These are phyloP conservation scores for Labeo rohita DNA, from an alignment of 2,113 vertebrate genomes.

Conservation along the genomic window DNA sequence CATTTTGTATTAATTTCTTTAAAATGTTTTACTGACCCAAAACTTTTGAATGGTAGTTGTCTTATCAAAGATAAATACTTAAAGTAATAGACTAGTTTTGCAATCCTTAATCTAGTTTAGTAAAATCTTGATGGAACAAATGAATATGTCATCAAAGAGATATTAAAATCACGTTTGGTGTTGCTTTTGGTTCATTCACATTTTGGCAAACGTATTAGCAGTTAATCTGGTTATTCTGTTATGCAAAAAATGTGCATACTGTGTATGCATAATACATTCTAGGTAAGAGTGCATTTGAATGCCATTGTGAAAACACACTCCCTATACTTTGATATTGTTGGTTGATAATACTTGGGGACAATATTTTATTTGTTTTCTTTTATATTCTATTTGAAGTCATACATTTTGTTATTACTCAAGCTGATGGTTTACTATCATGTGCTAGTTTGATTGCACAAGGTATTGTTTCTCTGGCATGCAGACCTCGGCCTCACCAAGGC, in stretches of 20 bases:
- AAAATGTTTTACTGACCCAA: neutral
- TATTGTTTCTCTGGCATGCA: neutral
- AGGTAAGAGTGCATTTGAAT: neutral
- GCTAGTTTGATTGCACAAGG: neutral
- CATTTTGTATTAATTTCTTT: no score
- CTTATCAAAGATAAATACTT: neutral
- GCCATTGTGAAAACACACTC: neutral
- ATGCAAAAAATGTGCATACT: neutral
- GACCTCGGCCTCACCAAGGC: neutral
- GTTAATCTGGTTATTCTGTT: neutral
- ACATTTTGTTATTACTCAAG: neutral
- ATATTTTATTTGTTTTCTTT: neutral
- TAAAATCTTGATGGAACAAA: neutral
- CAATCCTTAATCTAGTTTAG: neutral
- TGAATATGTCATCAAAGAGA: neutral
- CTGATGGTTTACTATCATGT: neutral
- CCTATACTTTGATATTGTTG: neutral
- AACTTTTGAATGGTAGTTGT: neutral
- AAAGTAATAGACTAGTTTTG: neutral
- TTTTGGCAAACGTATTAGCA: neutral
- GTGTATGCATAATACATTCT: neutral
- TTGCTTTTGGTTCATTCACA: neutral
- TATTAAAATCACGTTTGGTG: neutral
- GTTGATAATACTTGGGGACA: neutral
- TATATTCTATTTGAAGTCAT: neutral